Conservation (phyloP, 2,888 invertebrate genomes). For the Drosophila prolongata region DNA sequence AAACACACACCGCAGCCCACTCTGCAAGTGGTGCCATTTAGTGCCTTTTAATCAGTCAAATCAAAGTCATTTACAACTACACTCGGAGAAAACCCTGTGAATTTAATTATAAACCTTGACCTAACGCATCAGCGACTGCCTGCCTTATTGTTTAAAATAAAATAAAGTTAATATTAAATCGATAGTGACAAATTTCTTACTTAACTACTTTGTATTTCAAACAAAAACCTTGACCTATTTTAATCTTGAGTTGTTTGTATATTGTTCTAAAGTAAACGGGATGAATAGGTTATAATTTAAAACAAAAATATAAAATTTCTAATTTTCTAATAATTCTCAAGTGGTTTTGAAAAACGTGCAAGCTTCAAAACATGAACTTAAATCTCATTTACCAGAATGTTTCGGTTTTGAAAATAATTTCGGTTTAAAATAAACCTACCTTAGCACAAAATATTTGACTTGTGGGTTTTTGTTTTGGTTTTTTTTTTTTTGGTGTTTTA, state of each 20-base stretch:
- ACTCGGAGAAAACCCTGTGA: conserved; percentile 9
- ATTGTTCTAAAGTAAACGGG: no score
- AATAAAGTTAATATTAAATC: not conserved
- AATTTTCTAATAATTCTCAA: no score
- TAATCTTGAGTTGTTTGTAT: no score
- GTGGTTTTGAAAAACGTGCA: no score
- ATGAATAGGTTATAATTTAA: no score
- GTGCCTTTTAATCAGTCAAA: conserved; percentile 37
- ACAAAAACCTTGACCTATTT: no score
- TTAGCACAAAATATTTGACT: not conserved
- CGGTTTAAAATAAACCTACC: not conserved
- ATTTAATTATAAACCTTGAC: conserved; percentile 7
- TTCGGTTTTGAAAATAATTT: not conserved
- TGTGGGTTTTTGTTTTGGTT: not conserved
- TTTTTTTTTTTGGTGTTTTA: not conserved
- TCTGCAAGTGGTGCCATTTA: conserved; percentile 32
- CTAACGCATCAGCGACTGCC: not conserved
- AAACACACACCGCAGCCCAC: conserved; percentile 5
- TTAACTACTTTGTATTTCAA: no score
- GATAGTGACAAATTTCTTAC: no score
- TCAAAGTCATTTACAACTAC: conserved; percentile 33
- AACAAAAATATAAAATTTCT: no score
- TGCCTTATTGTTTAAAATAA: not conserved
- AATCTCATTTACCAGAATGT: not conserved
- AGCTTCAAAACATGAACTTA: not conserved